Evolutionary conservation across 1,140 invertebrate genomes (phyloP), one percentile per base, ranked within the genome.

Genomic region (Galendromus occidentalis): DNA sequence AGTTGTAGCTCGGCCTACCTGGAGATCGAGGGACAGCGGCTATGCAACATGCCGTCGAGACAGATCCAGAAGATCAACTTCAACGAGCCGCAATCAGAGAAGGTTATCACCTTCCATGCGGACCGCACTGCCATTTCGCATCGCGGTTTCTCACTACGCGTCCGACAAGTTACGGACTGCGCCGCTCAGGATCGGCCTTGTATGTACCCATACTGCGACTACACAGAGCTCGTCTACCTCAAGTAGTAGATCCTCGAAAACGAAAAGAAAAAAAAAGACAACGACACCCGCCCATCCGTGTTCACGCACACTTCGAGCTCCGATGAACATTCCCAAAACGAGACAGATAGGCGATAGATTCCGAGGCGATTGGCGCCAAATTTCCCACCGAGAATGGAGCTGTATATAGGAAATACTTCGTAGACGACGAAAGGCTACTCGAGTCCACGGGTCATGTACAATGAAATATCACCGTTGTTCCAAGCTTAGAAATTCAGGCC

Each of bases 111-210:
- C 22, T 72, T 72, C 66, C 67, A 69, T 29, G 69, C 64, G 33
- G 71, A 72, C 47, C 59, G 68, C 12, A 70, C 70, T 41, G 65
- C 66, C 20, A 44, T 66, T 7, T 65, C 66, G 25, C 44, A 59
- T 59, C 51, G 67, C 12, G 71, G 71, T 7, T 72, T 72, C 65
- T 64, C 69, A 45, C 67, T 72, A 17, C 18, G 66, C 17, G 66
- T 69, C 5, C 39, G 66, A 29, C 71, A 72, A 45, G 55, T 71
- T 25, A 67, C 45, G 2, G 64, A 69, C 29, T 72, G 71, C 68
- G 59, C 51, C 51, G 51, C 33, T 12, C 51, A 59, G 51, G 51
- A 59, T 22, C 51, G 51, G 51, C 51, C 51, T 25, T 59, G 51
- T 59, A 59, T 59, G 51, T 59, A 59, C 20, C 33, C 51, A 14